A percentile compares a stretch with the other conserved stretches of the same genome.
Evolutionary conservation across 2,888 invertebrate species (phyloP).

Genomic region (Parthenolecanium corni): DNA sequence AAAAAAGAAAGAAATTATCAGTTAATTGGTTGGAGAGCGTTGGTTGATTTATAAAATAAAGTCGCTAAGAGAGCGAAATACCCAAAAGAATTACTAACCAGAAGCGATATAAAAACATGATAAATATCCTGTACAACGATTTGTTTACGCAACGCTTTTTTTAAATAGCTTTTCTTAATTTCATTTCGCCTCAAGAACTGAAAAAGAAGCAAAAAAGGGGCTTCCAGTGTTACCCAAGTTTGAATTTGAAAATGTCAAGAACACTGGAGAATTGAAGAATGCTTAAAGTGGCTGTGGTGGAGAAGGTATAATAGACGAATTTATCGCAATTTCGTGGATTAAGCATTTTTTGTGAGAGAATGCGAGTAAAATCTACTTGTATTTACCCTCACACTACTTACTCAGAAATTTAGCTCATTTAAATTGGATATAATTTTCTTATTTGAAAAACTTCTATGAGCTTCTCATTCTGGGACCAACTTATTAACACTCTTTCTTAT

Average conservation of each 20-base stretch:
- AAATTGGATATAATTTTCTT: no score
- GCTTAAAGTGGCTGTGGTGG: no score
- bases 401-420: no score
- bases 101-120: slow-evolving; percentile 22
- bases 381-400: no score
- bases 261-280: no score
- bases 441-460: no score
- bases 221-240: neutral
- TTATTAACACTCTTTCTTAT: no score
- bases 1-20: slow-evolving; percentile 17
- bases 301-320: no score
- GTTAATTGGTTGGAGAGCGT: slow-evolving; percentile 19
- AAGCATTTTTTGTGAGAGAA: no score
- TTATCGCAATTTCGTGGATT: no score
- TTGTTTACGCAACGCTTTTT: slow-evolving; percentile 20
- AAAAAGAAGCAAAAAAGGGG: neutral
- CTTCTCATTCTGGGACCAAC: no score
- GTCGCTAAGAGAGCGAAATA: slow-evolving; percentile 11
- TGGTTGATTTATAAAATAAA: slow-evolving; percentile 19
- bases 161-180: slow-evolving; percentile 23
- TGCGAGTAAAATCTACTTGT: no score
- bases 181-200: slow-evolving; percentile 15
- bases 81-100: slow-evolving; percentile 21
- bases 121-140: slow-evolving; percentile 16
- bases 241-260: neutral